Evolutionary conservation across 2,797 vertebrate genomes (phyloP).

Genomic region (Ispidina lecontei): DNA sequence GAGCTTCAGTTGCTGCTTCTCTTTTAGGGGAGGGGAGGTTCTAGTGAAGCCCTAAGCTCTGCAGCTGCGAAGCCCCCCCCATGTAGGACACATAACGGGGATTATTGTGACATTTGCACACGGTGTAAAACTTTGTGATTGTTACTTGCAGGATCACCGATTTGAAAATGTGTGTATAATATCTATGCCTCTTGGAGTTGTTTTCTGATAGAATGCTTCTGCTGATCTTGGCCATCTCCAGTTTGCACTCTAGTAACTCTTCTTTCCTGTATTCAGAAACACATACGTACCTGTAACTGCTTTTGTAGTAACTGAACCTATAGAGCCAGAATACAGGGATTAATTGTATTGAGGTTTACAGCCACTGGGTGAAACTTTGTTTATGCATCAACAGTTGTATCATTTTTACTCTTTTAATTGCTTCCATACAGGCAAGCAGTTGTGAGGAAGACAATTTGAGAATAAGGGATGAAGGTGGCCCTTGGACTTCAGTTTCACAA

Average conservation of each 20-base stretch:
- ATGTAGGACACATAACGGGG: neutral
- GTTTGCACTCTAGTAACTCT: neutral
- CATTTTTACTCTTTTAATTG: neutral
- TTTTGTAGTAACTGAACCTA: neutral
- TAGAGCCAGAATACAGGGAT: neutral
- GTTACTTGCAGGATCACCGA: neutral
- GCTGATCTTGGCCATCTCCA: neutral
- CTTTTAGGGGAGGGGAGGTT: neutral
- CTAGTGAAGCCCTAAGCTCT: rapidly evolving
- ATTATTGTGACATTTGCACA: neutral
- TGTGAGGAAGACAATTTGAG: neutral
- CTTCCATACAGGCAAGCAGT: neutral
- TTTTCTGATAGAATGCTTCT: neutral
- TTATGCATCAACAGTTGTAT: neutral
- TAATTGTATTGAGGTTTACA: neutral
- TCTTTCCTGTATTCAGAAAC: neutral
- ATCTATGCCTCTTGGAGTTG: neutral
- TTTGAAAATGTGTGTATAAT: neutral
- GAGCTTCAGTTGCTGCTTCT: neutral
- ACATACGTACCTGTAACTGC: neutral
- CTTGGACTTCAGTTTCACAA: neutral
- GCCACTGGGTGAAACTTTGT: neutral
- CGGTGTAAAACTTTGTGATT: neutral
- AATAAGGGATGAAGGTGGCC: neutral
- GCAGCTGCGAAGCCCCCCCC: neutral